Evolutionary conservation across 2,888 invertebrate species (phyloP), one percentile per base, ranked within the genome.

Genomic region (Ptychoptera contaminata): DNA sequence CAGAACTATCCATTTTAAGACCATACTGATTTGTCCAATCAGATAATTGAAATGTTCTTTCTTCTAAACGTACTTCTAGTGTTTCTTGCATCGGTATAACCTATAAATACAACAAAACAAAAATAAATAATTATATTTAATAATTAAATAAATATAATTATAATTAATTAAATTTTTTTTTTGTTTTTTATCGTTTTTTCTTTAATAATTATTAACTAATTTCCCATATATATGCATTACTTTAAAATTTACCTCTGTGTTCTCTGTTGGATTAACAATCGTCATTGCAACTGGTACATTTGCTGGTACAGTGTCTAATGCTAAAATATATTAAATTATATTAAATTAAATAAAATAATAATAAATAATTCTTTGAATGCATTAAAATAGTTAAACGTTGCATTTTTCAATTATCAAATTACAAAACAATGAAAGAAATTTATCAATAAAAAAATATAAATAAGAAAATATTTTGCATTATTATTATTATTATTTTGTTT

Each of bases 31-130:
- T 23, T 23, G 61, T 58, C 67, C 67, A 68, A 53, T 67, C 65
- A 23, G 67, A 61, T 7, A 67, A 67, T 1, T 68, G 69, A 53
- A 69, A 67, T 4, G 62, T 65, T 14, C 68, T 68, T 51, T 70
- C 66, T 55, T 71, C 67, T 44, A 71, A 52, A 44, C 70, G 63
- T 15, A 75, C 73, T 55, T 74, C 74, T 42, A 75, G 58, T 53
- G 74, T 74, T 57, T 75, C 74, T 58, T 73, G 71, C 66, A 72
- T 70, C 1, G 71, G 70, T 44, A 71, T 70, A 8, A 60, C 58
- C 50, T 52, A n/a, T 30, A 47, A 49, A 12, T 35, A 2, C 9
- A 14, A n/a, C 23, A 42, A 32, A 7, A 6, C 10, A 12, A 31
- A 14, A n/a, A 3, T 8, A 6, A 7, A 14, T 29, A 8, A 12